These are phyloP conservation scores for Caenorhabditis sp. DNA, from an alignment of 2,888 invertebrate genomes.

Conservation along the genomic window DNA sequence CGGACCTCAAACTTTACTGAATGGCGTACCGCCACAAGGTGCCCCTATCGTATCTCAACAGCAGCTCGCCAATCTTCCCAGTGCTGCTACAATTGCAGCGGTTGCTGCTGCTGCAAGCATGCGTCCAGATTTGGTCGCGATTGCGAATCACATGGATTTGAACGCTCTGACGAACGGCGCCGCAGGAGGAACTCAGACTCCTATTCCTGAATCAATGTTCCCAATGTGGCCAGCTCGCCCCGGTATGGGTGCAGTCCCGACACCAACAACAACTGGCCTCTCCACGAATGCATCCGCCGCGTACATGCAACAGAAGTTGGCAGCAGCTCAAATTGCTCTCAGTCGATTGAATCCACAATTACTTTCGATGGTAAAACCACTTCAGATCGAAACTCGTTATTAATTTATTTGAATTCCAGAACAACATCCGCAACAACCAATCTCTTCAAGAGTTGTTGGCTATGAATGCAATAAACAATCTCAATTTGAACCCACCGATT, in stretches of 20 bases:
- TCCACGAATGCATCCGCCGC: constrained; percentile 47
- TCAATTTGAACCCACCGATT: constrained; percentile 40
- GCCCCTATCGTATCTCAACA: constrained; percentile 32
- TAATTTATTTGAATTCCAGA: constrained; percentile 1
- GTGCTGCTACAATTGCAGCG: constrained; percentile 40
- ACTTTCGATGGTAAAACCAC: constrained; percentile 53
- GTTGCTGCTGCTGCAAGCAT: constrained; percentile 41
- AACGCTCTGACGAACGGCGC: constrained; percentile 36
- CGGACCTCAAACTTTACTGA: constrained; percentile 28
- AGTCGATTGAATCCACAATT: constrained; percentile 41
- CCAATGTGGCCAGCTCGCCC: constrained; percentile 31
- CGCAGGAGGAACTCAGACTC: not conserved
- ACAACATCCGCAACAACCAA: constrained; percentile 26
- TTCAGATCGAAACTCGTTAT: too few relatives aligned
- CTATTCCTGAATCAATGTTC: constrained; percentile 22
- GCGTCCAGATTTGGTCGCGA: constrained; percentile 54
- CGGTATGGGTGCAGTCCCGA: constrained; percentile 12
- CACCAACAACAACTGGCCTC: constrained; percentile 45
- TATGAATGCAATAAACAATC: constrained; percentile 43
- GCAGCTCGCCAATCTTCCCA: constrained; percentile 48
- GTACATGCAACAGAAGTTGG: constrained; percentile 45
- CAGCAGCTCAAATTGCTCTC: constrained; percentile 34
- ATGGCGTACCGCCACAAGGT: constrained; percentile 39
- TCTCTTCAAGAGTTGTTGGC: constrained; percentile 45
- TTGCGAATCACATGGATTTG: constrained; percentile 51